Evolutionary conservation across 2,888 invertebrate genomes (phyloP), one percentile per base, ranked within the genome.

Genomic region (Lasius platythorax): DNA sequence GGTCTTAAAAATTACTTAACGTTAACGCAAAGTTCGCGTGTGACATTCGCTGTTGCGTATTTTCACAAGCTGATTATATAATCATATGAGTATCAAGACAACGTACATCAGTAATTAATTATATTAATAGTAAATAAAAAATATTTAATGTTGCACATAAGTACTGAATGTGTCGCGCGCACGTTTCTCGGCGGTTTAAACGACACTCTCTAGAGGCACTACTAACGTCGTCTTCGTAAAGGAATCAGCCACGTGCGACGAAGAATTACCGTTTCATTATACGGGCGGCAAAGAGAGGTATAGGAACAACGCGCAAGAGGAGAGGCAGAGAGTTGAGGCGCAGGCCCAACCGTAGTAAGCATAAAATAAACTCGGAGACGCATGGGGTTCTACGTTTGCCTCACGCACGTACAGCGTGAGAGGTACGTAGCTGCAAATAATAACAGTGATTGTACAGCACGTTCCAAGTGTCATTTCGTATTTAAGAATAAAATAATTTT

Each of bases 341-440:
- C n/a, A 92, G 92, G 85, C 88, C 83, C 85, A 82, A 78, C 85
- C 68, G 75, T 84, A 82, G 87, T 88, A 87, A 88, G 91, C 93
- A 85, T 89, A 90, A 92, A 93, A 93, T 92, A 91, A 92, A 92
- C 90, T 86, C 70, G 82, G 64, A 70, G 86, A 91, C 90, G 88
- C 90, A 91, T 88, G 91, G 91, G 91, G 86, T 88, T 92, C 90
- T 92, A 91, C 91, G 91, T 87, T 86, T 91, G 87, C 84, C 89
- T 91, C 90, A 87, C 87, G 90, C 91, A 83, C 84, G 87, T 76
- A 87, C 89, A 30, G 82, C 74, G 58, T 67, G 64, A 82, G 56
- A 53, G 63, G 83, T 76, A 73, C 82, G 86, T 84, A 76, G 82
- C 85, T 76, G 84, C 87, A 87, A 90, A 89, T 90, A 91, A 91